phyloP scores from a whole-genome alignment of 2,888 invertebrate genomes.

The Icerya purchasi region DNA sequence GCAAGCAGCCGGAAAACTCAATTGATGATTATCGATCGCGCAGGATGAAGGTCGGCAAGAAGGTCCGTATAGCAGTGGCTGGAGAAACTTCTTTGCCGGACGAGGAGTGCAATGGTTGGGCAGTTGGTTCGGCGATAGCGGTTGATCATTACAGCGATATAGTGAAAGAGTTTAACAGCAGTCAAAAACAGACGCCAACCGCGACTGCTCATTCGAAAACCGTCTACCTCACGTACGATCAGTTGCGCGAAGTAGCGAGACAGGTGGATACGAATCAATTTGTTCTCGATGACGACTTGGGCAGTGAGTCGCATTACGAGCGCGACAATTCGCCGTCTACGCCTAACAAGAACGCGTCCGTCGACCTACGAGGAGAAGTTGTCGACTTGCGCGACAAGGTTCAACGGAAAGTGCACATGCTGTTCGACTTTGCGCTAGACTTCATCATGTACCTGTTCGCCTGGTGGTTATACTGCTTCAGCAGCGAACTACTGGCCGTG shows the following conservation, averaged over 20 bases:
- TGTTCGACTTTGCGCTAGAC: slow-evolving; percentile 50
- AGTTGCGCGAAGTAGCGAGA: slow-evolving; percentile 34
- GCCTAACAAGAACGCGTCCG: neutral
- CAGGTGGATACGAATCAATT: neutral
- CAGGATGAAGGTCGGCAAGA: too few relatives aligned
- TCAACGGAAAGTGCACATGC: slow-evolving; percentile 40
- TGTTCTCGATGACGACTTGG: neutral
- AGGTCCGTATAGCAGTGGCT: too few relatives aligned
- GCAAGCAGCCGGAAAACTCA: neutral
- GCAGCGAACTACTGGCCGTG: slow-evolving; percentile 55
- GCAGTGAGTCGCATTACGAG: neutral
- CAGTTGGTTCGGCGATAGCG: too few relatives aligned
- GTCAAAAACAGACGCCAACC: slow-evolving; percentile 26
- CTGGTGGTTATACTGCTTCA: slow-evolving; percentile 60
- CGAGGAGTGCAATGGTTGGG: too few relatives aligned
- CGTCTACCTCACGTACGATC: slow-evolving; percentile 38
- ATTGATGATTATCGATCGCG: slow-evolving; percentile 23
- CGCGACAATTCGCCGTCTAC: neutral
- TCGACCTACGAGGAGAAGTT: slow-evolving; percentile 18
- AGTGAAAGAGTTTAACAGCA: slow-evolving; percentile 43
- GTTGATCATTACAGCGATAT: slow-evolving; percentile 63
- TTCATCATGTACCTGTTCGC: slow-evolving; percentile 50
- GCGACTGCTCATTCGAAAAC: slow-evolving; percentile 27
- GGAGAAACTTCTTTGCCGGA: too few relatives aligned
- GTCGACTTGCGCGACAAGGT: neutral